These are phyloP conservation scores for Campoplex capitator DNA, from an alignment of 2,888 invertebrate genomes.

Conservation along the genomic window DNA sequence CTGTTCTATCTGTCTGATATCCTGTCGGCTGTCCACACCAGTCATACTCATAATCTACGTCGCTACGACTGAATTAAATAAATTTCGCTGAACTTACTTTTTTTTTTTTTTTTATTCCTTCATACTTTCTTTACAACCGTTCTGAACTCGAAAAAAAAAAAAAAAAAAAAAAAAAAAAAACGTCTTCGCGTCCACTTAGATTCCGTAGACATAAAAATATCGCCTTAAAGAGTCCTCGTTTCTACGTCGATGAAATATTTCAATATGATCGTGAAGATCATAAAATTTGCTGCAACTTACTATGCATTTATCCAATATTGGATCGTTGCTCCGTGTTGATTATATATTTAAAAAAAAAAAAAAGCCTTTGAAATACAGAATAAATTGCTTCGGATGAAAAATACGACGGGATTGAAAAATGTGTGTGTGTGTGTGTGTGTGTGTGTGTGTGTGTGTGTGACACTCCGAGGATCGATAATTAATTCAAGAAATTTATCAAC, in stretches of 20 bases:
- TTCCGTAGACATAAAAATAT: neutral
- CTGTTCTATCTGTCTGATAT: conserved; percentile 61
- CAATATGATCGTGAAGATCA: neutral
- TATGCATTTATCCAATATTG: neutral
- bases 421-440: too few species aligned
- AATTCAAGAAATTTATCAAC: neutral
- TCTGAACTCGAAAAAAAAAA: neutral
- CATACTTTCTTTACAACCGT: neutral
- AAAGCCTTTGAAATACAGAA: neutral
- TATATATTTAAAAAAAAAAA: neutral
- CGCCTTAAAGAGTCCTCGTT: neutral
- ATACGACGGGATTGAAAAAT: neutral
- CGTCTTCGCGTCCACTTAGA: neutral
- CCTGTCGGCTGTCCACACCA: conserved; percentile 34
- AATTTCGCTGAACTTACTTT: neutral
- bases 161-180: neutral
- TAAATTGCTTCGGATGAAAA: neutral
- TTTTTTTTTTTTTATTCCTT: conserved; percentile 7
- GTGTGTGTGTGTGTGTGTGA: too few species aligned
- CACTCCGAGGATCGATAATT: neutral
- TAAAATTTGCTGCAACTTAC: neutral
- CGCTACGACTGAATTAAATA: neutral
- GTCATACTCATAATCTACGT: conserved; percentile 11
- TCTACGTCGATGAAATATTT: neutral
- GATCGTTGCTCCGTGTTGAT: neutral